Base-by-base conservation (phyloP, 92 coral and sea anemone genomes). In the Blastomussa wellsi region DNA sequence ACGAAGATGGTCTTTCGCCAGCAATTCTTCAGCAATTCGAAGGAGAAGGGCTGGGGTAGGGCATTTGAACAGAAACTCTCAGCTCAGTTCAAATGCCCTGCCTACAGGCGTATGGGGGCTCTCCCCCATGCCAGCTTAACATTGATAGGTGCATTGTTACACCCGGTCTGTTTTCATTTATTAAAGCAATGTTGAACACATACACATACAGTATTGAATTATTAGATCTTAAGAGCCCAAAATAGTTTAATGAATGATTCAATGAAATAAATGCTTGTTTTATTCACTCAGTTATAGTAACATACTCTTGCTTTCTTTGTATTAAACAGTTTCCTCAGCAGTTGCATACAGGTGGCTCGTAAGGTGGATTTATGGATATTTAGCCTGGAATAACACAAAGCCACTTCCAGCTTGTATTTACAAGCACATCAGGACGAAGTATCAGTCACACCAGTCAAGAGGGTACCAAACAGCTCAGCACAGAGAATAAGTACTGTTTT, bases 331-430 rank as follows among this genome's bases (percentile, higher is more conserved):
- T 87, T 81, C 59, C 42, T 51, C 55, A 81, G 86, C 86, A 64
- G 86, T 87, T 74, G 90, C 86, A 28, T 81, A 87, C 67, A 51
- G 90, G 65, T 87, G 86, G 86, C 82, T 66, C 51, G 70, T 74
- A 51, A 62, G 86, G 35, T 87, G 86, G 90, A 67, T 81, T 48
- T 87, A 81, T 35, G 86, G 86, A 1, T 87, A 74, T 69, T 36
- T 87, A 36, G 90, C 86, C 16, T 84, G 93, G 93, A 89, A 87
- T 20, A 84, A 88, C 60, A 64, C 83, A 69, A 79, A 87, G 77
- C 93, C 91, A 73, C 79, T 88, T 37, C 74, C 91, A 39, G 91
- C 89, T 78, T 91, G 93, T 84, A 69, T 91, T 72, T 91, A 91
- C 66, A 78, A 87, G 41, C 41, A 88, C 47, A 79, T 91, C 16